Evolutionary conservation across 2,797 vertebrate genomes (phyloP).

Genomic region (Avahi laniger): DNA sequence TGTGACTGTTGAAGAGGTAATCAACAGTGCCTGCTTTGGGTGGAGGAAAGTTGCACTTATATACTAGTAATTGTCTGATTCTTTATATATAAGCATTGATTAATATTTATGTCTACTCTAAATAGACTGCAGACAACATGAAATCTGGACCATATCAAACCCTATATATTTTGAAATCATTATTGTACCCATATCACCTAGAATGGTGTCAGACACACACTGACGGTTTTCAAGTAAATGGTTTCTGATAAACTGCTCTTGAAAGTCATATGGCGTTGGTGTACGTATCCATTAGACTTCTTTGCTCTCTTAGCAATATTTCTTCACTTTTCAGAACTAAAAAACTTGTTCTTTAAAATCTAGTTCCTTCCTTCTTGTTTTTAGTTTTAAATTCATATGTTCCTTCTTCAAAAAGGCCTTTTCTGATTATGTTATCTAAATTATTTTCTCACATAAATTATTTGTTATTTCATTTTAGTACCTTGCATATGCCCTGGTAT

Average conservation of each 20-base stretch:
- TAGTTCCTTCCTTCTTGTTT: not conserved
- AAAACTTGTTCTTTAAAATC: not conserved
- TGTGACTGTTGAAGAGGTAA: not conserved
- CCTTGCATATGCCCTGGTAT: not conserved
- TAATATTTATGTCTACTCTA: not conserved
- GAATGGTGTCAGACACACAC: not conserved
- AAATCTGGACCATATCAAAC: not conserved
- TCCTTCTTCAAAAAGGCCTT: not conserved
- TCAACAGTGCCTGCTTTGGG: not conserved
- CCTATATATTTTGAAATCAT: not conserved
- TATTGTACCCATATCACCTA: not conserved
- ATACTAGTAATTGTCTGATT: not conserved
- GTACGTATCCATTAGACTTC: not conserved
- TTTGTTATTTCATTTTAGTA: not conserved
- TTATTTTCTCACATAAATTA: not conserved
- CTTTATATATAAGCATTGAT: not conserved
- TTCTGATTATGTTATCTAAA: not conserved
- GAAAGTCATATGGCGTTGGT: not conserved
- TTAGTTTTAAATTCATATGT: not conserved
- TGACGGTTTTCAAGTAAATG: not conserved
- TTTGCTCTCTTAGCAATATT: not conserved
- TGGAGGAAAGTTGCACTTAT: not conserved
- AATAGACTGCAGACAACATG: not conserved
- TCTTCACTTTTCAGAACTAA: no score
- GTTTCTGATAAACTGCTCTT: not conserved